A percentile compares a stretch with the other conserved stretches of the same genome.
Evolutionary conservation across 2,113 vertebrate genomes (phyloP).

Genomic region (Silurus asotus): DNA sequence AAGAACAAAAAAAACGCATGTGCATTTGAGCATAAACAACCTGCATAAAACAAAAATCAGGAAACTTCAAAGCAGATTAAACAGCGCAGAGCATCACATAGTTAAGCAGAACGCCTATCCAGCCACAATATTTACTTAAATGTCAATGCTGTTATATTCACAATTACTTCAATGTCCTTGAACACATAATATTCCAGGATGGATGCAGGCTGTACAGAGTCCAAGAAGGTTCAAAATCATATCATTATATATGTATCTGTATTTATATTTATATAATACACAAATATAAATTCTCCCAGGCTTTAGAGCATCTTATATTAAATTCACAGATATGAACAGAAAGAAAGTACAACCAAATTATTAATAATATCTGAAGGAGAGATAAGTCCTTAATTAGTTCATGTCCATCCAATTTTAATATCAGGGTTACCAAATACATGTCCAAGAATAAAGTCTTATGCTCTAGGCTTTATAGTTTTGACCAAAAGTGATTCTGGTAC

Average conservation of each 20-base stretch:
- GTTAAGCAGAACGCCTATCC: conserved; percentile 46
- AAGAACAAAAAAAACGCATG: conserved; percentile 33
- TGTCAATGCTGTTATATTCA: conserved; percentile 31
- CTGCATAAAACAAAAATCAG: conserved; percentile 25
- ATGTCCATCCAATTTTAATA: conserved; percentile 59
- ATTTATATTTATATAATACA: conserved; percentile 78
- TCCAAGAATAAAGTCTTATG: conserved; percentile 72
- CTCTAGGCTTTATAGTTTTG: conserved; percentile 62
- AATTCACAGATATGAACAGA: conserved; percentile 64
- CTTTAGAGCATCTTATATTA: conserved; percentile 71
- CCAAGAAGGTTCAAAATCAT: conserved; percentile 64
- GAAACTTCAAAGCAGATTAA: conserved; percentile 36
- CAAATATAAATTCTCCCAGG: conserved; percentile 76
- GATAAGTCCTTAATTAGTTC: conserved; percentile 68
- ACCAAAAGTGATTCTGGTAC: conserved; percentile 80
- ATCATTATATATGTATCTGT: conserved; percentile 68
- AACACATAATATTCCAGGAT: conserved; percentile 51
- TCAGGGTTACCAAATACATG: conserved; percentile 45
- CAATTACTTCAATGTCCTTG: conserved; percentile 58
- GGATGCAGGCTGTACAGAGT: conserved; percentile 62
- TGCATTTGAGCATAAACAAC: conserved; percentile 28
- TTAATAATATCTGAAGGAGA: conserved; percentile 66
- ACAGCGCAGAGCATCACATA: conserved; percentile 48
- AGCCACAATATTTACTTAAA: conserved; percentile 52
- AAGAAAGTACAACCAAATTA: conserved; percentile 55